Conservation (phyloP, 2,888 invertebrate species). For the Mechanitis messenoides region DNA sequence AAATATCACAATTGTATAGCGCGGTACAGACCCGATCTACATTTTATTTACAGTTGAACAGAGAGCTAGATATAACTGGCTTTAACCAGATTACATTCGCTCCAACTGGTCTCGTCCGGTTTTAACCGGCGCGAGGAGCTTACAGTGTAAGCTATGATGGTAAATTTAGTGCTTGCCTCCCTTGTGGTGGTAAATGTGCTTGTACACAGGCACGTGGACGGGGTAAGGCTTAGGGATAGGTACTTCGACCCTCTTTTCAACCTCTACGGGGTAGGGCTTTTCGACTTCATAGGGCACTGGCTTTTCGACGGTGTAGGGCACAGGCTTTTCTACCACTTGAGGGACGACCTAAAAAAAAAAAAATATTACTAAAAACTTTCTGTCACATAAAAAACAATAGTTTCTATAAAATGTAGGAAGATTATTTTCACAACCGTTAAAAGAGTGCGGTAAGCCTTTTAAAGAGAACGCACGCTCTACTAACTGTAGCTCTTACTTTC, state of each 20-base stretch:
- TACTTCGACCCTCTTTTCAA: constrained; percentile 84
- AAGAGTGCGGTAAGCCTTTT: constrained; percentile 26
- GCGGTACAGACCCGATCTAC: constrained; percentile 57
- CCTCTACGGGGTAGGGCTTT: constrained; percentile 85
- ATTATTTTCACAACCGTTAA: neutral
- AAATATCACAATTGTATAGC: constrained; percentile 72
- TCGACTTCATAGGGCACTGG: constrained; percentile 83
- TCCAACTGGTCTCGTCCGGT: constrained; percentile 12
- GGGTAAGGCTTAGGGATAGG: constrained; percentile 84
- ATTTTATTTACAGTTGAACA: constrained; percentile 50
- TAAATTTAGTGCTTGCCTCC: constrained; percentile 67
- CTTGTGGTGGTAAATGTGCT: constrained; percentile 82
- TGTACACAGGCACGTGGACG: constrained; percentile 84
- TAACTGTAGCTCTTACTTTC: constrained; percentile 63
- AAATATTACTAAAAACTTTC: neutral
- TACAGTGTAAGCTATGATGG: constrained; percentile 23
- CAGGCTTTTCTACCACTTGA: constrained; percentile 83
- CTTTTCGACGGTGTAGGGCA: constrained; percentile 85
- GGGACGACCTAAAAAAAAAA: constrained; percentile 74
- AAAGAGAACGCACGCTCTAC: constrained; percentile 48
- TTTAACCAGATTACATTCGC: constrained; percentile 28
- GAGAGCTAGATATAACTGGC: constrained; percentile 32
- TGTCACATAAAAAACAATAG: neutral
- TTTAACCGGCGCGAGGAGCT: constrained; percentile 18
- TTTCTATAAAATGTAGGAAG: too few relatives aligned